Conservation (phyloP, 2,888 invertebrate genomes). For the Cotesia congregata region DNA sequence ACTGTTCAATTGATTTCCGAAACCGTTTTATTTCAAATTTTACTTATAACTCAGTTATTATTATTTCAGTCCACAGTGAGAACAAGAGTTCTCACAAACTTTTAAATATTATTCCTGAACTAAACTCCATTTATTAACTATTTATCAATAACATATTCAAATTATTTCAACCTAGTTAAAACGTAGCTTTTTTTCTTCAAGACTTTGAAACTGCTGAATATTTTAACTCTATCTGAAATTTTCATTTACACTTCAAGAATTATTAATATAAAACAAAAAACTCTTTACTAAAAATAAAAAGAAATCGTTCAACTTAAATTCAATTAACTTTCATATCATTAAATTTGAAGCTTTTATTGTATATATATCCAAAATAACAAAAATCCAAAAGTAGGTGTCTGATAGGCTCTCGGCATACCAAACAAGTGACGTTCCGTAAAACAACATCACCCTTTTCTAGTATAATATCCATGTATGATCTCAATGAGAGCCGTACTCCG, state of each 20-base stretch:
- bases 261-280: no score
- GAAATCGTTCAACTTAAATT: no score
- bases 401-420: not conserved
- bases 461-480: not conserved
- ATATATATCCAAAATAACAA: not conserved
- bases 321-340: not conserved
- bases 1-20: not conserved
- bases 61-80: slow-evolving; percentile 3
- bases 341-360: not conserved
- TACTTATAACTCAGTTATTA: not conserved
- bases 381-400: not conserved
- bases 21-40: not conserved
- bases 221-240: not conserved
- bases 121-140: not conserved
- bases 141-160: not conserved
- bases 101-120: not conserved
- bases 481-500: slow-evolving; percentile 33
- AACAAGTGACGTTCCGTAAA: slow-evolving; percentile 2
- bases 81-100: not conserved
- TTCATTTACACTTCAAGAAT: no score
- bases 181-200: not conserved
- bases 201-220: not conserved
- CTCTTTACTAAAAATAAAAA: no score
- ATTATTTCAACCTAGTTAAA: not conserved
- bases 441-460: not conserved